phyloP scores from a whole-genome alignment of 2,888 invertebrate species.

The Adelognathus sp. region DNA sequence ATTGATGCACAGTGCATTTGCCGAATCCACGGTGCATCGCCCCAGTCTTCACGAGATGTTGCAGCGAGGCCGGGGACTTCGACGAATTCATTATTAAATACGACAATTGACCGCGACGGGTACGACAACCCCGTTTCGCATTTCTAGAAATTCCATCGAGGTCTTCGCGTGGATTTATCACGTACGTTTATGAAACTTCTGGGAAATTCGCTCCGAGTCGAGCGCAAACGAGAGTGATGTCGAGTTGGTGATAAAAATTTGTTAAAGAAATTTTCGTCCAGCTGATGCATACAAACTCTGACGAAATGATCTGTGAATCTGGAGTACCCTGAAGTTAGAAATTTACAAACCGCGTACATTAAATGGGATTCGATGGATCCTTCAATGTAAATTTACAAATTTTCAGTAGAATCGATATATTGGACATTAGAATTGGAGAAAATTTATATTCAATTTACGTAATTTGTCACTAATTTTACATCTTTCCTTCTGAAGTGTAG shows the following conservation, averaged over 20 bases:
- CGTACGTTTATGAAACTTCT: slow-evolving; percentile 64
- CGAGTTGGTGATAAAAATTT: slow-evolving; percentile 72
- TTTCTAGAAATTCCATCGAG: slow-evolving; percentile 72
- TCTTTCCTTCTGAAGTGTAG: too few species aligned
- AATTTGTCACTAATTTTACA: too few species aligned
- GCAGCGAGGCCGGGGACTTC: slow-evolving; percentile 48
- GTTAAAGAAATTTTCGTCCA: slow-evolving; percentile 14
- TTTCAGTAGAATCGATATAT: too few species aligned
- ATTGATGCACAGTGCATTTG: slow-evolving; percentile 37
- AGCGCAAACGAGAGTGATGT: slow-evolving; percentile 70
- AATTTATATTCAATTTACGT: too few species aligned
- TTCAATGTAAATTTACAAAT: too few species aligned
- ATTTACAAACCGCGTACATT: too few species aligned
- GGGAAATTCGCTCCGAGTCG: slow-evolving; percentile 66
- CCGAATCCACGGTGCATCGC: slow-evolving; percentile 46
- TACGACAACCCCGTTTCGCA: slow-evolving; percentile 70
- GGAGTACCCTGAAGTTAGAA: too few species aligned
- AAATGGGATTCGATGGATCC: too few species aligned
- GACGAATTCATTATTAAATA: slow-evolving; percentile 73
- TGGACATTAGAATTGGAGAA: too few species aligned
- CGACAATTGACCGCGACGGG: slow-evolving; percentile 70
- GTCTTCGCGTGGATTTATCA: slow-evolving; percentile 35
- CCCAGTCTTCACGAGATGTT: slow-evolving; percentile 17
- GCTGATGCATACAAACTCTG: not conserved
- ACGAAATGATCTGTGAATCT: too few species aligned